These are phyloP conservation scores for Paramuricea clavata DNA, from an alignment of 92 coral and sea anemone genomes.

Conservation along the genomic window DNA sequence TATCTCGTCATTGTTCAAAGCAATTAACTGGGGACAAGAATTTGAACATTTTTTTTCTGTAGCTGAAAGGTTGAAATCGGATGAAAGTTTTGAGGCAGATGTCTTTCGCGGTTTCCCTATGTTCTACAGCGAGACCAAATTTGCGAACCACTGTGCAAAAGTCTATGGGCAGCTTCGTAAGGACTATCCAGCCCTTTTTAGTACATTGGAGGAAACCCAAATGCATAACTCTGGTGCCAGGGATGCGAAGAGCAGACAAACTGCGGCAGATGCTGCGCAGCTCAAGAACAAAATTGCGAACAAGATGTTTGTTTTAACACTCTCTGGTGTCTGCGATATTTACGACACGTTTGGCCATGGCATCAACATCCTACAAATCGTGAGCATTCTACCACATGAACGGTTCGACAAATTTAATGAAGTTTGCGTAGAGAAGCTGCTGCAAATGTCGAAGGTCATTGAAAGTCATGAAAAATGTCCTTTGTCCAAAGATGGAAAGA, in stretches of 20 bases:
- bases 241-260: not conserved
- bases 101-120: not conserved
- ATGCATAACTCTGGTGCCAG: not conserved
- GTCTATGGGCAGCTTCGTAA: not conserved
- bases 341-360: not conserved
- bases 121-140: not conserved
- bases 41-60: slow-evolving; percentile 13
- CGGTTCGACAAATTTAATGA: too few relatives aligned
- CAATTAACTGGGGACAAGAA: slow-evolving; percentile 12
- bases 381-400: too few relatives aligned
- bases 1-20: not conserved
- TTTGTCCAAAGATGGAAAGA: too few relatives aligned
- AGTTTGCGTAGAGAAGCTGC: too few relatives aligned
- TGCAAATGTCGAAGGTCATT: too few relatives aligned
- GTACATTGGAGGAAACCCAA: slow-evolving; percentile 3
- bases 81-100: not conserved
- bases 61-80: slow-evolving; percentile 10
- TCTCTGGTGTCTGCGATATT: not conserved
- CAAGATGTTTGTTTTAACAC: not conserved
- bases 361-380: slow-evolving; percentile 4
- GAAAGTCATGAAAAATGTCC: too few relatives aligned
- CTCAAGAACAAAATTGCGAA: too few relatives aligned
- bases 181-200: slow-evolving; percentile 3
- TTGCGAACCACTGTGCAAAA: not conserved
- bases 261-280: too few relatives aligned